These are phyloP conservation scores for Diabrotica virgifera DNA, from an alignment of 1,140 invertebrate genomes.

Conservation along the genomic window DNA sequence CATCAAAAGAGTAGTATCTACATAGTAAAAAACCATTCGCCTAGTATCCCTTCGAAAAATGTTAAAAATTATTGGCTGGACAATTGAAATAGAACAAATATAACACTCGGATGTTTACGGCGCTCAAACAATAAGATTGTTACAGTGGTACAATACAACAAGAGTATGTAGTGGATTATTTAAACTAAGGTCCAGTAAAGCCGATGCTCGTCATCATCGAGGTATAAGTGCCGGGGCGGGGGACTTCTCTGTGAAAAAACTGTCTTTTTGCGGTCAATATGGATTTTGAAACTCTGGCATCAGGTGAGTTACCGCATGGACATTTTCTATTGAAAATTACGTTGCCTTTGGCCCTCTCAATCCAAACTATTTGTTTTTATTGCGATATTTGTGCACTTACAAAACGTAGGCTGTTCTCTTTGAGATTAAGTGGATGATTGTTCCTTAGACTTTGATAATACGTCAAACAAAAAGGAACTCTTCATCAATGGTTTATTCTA, in stretches of 20 bases:
- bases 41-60: not conserved
- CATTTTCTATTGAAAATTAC: too few species aligned
- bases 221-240: constrained; percentile 30
- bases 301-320: constrained; percentile 36
- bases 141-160: constrained; percentile 34
- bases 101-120: constrained; percentile 35
- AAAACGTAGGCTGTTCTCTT: too few species aligned
- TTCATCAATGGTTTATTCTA: too few species aligned
- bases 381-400: too few species aligned
- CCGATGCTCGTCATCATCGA: constrained; percentile 32
- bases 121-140: constrained; percentile 35
- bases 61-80: constrained; percentile 11
- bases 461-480: too few species aligned
- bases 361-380: too few species aligned
- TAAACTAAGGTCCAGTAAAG: constrained; percentile 29
- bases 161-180: constrained; percentile 18
- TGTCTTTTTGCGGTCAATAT: constrained; percentile 35
- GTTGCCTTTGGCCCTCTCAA: too few species aligned
- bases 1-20: too few species aligned
- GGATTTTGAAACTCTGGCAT: constrained; percentile 45
- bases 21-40: too few species aligned
- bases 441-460: constrained; percentile 25
- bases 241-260: constrained; percentile 31
- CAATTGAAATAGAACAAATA: constrained; percentile 15
- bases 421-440: constrained; percentile 38